Evolutionary conservation across 2,888 invertebrate species (phyloP).

Genomic region (Orgyia antiqua): DNA sequence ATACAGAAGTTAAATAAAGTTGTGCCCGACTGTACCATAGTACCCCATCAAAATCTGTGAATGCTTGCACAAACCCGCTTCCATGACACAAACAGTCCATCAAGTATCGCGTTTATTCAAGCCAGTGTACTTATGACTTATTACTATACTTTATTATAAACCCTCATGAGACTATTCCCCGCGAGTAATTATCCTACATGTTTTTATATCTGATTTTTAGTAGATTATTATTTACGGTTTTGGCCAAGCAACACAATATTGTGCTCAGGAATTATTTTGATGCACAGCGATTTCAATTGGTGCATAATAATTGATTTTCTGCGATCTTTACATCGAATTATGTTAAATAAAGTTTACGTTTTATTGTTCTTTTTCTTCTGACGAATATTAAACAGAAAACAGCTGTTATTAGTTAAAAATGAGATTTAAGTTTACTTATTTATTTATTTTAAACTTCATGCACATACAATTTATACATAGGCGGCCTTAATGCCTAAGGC

Average conservation of each 20-base stretch:
- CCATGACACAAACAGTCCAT: slow-evolving; percentile 73
- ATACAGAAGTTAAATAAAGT: slow-evolving; percentile 6
- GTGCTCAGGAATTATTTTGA: slow-evolving; percentile 35
- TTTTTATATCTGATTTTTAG: slow-evolving; percentile 73
- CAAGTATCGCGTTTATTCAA: slow-evolving; percentile 58
- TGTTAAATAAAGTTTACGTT: no score
- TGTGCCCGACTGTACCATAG: slow-evolving; percentile 45
- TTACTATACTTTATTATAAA: slow-evolving; percentile 49
- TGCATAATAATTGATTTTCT: slow-evolving; percentile 10
- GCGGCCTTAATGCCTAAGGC: no score
- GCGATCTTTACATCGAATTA: not conserved
- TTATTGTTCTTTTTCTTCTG: no score
- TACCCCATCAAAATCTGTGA: slow-evolving; percentile 77
- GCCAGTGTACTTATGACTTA: slow-evolving; percentile 26
- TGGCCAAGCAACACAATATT: slow-evolving; percentile 30
- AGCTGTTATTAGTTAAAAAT: no score
- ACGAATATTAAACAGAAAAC: no score
- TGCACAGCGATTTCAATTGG: slow-evolving; percentile 12
- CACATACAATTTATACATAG: no score
- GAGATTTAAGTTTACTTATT: no score
- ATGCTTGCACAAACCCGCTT: slow-evolving; percentile 79
- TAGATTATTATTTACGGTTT: slow-evolving; percentile 73
- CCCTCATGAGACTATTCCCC: slow-evolving; percentile 64
- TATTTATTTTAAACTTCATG: no score
- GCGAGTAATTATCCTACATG: slow-evolving; percentile 74